These are phyloP conservation scores for Platygyra sinensis DNA, from an alignment of 64 coral and sea anemone species.

Conservation along the genomic window DNA sequence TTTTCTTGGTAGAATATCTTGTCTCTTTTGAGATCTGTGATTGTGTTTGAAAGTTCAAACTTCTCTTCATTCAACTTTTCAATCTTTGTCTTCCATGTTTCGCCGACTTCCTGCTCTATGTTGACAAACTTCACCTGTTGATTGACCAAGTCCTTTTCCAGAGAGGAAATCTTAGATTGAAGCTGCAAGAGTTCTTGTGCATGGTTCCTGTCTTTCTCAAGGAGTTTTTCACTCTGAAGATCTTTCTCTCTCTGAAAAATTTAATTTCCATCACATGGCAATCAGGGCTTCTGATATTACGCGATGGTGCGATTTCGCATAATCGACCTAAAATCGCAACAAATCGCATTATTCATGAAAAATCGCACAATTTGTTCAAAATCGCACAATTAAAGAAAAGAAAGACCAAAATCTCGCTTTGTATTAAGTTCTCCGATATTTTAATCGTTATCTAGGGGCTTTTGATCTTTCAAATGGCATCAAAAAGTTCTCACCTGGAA, in stretches of 20 bases:
- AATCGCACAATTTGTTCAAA: no score
- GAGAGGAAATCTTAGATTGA: constrained; percentile 11
- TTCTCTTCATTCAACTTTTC: constrained; percentile 24
- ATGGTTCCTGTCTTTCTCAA: constrained; percentile 10
- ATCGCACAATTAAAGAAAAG: no score
- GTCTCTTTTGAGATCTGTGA: constrained; percentile 63
- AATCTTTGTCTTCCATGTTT: constrained; percentile 38
- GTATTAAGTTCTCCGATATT: no score
- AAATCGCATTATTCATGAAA: no score
- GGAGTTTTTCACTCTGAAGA: constrained; percentile 4
- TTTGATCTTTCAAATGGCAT: no score
- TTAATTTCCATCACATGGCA: neutral
- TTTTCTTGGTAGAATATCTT: constrained; percentile 45
- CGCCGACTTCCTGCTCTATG: neutral
- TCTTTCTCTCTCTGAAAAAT: constrained; percentile 17
- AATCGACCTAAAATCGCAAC: no score
- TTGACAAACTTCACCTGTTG: constrained; percentile 20
- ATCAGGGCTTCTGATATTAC: no score
- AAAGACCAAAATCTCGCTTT: no score
- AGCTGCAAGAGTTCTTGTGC: constrained; percentile 8
- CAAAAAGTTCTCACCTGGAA: no score
- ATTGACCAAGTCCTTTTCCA: neutral
- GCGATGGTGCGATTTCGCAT: no score
- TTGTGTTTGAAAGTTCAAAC: constrained; percentile 27
- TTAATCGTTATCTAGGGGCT: no score